phyloP scores from a whole-genome alignment of 2,888 invertebrate genomes.

The Drymonia ruficornis region DNA sequence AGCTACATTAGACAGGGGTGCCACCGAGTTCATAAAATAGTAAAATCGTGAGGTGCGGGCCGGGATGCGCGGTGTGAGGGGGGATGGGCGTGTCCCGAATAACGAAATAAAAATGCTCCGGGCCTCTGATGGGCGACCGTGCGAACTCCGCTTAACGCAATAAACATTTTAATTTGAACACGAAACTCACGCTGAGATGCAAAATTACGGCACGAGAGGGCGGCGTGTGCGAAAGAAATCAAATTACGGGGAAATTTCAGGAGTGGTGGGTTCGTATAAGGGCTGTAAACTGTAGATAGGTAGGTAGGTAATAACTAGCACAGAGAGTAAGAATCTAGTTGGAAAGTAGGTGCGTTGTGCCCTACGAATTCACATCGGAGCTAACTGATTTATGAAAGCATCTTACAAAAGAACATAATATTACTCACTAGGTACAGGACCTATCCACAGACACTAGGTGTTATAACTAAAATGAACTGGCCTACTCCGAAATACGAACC shows the following conservation, averaged over 20 bases:
- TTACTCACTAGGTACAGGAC: no score
- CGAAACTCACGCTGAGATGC: constrained; percentile 82
- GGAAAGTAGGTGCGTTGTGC: no score
- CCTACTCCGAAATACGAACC: no score
- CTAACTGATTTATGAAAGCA: no score
- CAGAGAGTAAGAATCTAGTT: no score
- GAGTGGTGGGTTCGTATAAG: constrained; percentile 43
- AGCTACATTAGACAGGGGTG: constrained; percentile 76
- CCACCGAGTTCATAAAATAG: constrained; percentile 71
- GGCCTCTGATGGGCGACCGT: constrained; percentile 68
- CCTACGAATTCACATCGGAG: no score
- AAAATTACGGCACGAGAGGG: constrained; percentile 74
- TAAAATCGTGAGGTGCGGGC: constrained; percentile 59
- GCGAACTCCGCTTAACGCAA: constrained; percentile 82
- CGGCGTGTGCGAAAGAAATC: constrained; percentile 69
- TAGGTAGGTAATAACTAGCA: not conserved
- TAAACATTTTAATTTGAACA: constrained; percentile 84
- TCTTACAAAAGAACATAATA: no score
- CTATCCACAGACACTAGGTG: no score
- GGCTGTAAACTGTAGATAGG: not conserved
- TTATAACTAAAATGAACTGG: no score
- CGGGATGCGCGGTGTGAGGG: constrained; percentile 40
- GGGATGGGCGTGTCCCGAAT: constrained; percentile 57
- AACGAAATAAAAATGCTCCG: constrained; percentile 81
- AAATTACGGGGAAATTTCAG: constrained; percentile 71